Base-by-base conservation (phyloP, 2,888 invertebrate genomes). In the Ormyrus labotus region DNA sequence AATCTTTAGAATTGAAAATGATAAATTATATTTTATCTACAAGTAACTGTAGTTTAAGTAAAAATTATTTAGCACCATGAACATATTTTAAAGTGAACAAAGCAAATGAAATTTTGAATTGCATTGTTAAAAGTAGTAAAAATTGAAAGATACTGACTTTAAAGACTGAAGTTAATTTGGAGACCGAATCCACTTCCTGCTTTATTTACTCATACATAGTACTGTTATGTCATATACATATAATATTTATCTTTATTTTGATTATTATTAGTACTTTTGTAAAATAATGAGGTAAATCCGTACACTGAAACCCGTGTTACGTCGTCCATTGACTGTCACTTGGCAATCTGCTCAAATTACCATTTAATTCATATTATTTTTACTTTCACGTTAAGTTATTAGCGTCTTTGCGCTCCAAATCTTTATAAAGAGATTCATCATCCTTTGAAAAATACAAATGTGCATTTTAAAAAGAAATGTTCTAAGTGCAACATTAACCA, bases 181-280 rank as follows among this genome's bases (percentile, higher is more conserved):
- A 73, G 11, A 73, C 82, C 50, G 71, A 78, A 81, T 81, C 67
- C 13, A 67, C 34, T 76, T 48, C 68, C 60, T 76, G 53, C 45
- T 70, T 76, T 64, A 64, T 74, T 69, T 63, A 69, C 50, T 80
- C 57, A n/a, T 70, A 81, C 53, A 51, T 55, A 65, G 76, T 76
- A 75, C 51, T 75, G 63, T 75, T 67, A 69, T 13, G 71, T 84
- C 82, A 79, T 83, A 79, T 80, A 81, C 70, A 82, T 84, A 81
- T 72, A 80, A 82, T 81, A 83, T 83, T 81, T 83, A 83, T 84
- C 72, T 84, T 82, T 80, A 83, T 86, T 86, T 86, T 87, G 87
- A 87, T 87, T 87, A 87, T 87, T 87, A 83, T 86, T 82, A 68
- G 64, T 80, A 78, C 81, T 76, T 84, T 84, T 84, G 74, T 82